Conservation (phyloP, 1,140 invertebrate species). For the Temnothorax nylanderi region DNA sequence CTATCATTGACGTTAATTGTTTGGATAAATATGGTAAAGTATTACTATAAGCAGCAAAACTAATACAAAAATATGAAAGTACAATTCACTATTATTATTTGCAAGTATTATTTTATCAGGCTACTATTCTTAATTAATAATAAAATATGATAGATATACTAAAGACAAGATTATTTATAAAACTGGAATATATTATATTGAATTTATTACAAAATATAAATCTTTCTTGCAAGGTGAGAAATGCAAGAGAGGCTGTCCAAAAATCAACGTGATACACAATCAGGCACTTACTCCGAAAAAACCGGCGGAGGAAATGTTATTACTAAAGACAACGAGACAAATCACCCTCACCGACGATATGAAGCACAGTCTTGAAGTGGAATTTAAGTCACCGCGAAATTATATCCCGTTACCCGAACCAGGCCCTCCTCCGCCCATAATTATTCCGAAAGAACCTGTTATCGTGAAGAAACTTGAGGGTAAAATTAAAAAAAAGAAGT, state of each 20-base stretch:
- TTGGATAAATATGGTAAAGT: constrained; percentile 65
- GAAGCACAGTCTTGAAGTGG: constrained; percentile 76
- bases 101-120: background rate
- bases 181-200: background rate
- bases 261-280: constrained; percentile 73
- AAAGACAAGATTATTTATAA: background rate
- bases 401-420: constrained; percentile 74
- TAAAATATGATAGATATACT: background rate
- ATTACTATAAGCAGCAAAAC: background rate
- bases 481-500: constrained; percentile 51
- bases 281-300: constrained; percentile 62
- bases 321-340: constrained; percentile 71
- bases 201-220: background rate
- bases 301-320: constrained; percentile 75
- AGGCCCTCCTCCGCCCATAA: constrained; percentile 70
- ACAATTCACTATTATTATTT: background rate
- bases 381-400: constrained; percentile 80
- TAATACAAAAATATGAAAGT: background rate
- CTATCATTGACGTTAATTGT: constrained; percentile 61
- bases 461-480: constrained; percentile 7
- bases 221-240: constrained; percentile 66
- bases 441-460: constrained; percentile 58
- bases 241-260: constrained; percentile 67
- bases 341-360: constrained; percentile 65
- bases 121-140: background rate